phyloP scores from a whole-genome alignment of 2,888 invertebrate genomes.

The Eupithecia dodoneata region DNA sequence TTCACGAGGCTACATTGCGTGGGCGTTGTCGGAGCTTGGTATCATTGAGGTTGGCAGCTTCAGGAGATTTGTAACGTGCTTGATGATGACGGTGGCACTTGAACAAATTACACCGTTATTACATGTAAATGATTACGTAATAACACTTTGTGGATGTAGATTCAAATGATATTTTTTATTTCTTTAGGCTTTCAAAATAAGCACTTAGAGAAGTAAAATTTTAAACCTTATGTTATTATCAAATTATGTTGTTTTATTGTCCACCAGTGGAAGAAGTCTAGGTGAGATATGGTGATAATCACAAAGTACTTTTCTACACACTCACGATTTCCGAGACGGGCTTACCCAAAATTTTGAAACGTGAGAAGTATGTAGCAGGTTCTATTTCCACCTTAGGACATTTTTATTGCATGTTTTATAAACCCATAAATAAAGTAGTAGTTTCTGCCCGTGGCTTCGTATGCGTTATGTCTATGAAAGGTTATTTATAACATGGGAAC shows the following conservation, averaged over 20 bases:
- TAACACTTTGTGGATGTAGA: background rate
- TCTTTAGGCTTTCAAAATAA: too few relatives aligned
- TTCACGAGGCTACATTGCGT: background rate
- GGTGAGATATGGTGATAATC: background rate
- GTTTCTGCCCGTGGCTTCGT: background rate
- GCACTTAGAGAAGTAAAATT: too few relatives aligned
- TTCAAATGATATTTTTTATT: too few relatives aligned
- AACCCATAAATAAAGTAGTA: background rate
- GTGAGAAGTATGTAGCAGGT: background rate
- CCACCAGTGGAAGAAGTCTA: too few relatives aligned
- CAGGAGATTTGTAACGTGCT: conserved; percentile 10
- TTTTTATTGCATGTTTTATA: background rate
- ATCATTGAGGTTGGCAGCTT: conserved; percentile 15
- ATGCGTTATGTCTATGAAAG: background rate
- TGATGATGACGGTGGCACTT: conserved; percentile 15
- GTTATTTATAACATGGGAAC: too few relatives aligned
- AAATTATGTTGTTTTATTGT: too few relatives aligned
- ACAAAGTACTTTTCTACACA: too few relatives aligned
- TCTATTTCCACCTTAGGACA: background rate
- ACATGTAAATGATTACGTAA: background rate
- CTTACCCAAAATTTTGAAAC: background rate
- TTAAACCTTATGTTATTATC: too few relatives aligned
- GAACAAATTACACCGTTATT: background rate
- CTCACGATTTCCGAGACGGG: too few relatives aligned
- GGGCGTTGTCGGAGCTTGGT: conserved; percentile 12